A percentile compares a stretch with the other conserved stretches of the same genome.
Evolutionary conservation across 2,113 vertebrate species (phyloP).

Genomic region (Mus musculus): DNA sequence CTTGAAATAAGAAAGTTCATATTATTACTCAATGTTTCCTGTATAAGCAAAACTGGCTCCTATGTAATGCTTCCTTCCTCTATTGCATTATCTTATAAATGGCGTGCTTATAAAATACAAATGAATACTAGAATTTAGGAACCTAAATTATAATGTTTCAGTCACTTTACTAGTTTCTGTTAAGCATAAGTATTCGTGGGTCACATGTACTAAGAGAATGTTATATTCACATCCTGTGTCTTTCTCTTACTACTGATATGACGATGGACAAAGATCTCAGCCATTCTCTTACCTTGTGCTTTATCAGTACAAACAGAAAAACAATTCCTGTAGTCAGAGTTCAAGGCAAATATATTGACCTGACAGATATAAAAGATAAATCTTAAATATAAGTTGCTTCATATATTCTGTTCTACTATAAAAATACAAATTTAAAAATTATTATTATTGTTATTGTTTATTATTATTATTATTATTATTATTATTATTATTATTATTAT

Average conservation of each 20-base stretch:
- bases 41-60: not conserved
- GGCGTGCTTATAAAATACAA: not conserved
- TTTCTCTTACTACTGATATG: not conserved
- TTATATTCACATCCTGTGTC: not conserved
- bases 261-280: not conserved
- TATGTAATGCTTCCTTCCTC: not conserved
- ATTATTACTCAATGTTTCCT: not conserved
- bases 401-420: not conserved
- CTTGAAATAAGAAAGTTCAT: not conserved
- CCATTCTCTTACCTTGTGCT: not conserved
- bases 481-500: too few species aligned
- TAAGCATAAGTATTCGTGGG: accelerated
- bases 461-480: too few species aligned
- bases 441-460: too few species aligned
- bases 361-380: not conserved
- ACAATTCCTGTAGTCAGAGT: not conserved
- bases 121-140: not conserved
- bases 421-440: not conserved
- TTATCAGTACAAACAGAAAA: not conserved
- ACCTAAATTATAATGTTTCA: not conserved
- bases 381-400: not conserved
- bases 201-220: not conserved
- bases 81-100: not conserved
- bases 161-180: not conserved
- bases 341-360: not conserved